A percentile compares a stretch with the other conserved stretches of the same genome.
Evolutionary conservation across 2,888 invertebrate genomes (phyloP).

Genomic region (Hymenopus coronatus): DNA sequence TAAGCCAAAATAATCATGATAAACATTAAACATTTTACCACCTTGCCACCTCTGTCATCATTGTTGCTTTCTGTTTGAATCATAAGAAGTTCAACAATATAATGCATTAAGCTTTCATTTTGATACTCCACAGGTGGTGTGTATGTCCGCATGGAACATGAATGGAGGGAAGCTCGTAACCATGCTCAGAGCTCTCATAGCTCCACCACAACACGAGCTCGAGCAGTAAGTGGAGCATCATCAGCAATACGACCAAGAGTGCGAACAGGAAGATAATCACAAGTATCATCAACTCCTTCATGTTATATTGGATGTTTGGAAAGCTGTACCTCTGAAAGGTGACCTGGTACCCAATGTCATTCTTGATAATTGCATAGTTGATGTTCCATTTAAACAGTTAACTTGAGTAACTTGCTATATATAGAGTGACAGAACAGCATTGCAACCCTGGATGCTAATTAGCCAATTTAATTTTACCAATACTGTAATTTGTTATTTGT

Average conservation of each 20-base stretch:
- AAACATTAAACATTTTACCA: too few relatives aligned
- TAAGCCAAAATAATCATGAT: too few relatives aligned
- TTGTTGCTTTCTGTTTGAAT: too few relatives aligned
- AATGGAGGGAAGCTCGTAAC: slow-evolving; percentile 63
- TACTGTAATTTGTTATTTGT: neutral
- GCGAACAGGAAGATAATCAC: neutral
- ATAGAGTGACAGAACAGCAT: too few relatives aligned
- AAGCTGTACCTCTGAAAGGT: neutral
- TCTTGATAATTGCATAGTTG: neutral
- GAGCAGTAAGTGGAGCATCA: neutral
- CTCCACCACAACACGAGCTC: neutral
- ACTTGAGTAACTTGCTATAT: neutral
- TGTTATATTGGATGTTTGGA: neutral
- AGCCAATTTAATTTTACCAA: too few relatives aligned
- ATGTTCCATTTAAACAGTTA: neutral
- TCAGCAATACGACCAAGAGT: neutral
- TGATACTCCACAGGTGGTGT: slow-evolving; percentile 59
- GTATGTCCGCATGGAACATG: slow-evolving; percentile 70
- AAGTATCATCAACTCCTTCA: neutral
- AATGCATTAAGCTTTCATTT: neutral
- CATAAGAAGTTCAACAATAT: too few relatives aligned
- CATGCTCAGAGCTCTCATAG: neutral
- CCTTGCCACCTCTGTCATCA: too few relatives aligned
- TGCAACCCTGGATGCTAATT: too few relatives aligned
- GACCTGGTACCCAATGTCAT: neutral